A percentile compares a stretch with the other conserved stretches of the same genome.
Conservation (phyloP, 2,888 invertebrate genomes). For the Hanleya hanleyi region DNA sequence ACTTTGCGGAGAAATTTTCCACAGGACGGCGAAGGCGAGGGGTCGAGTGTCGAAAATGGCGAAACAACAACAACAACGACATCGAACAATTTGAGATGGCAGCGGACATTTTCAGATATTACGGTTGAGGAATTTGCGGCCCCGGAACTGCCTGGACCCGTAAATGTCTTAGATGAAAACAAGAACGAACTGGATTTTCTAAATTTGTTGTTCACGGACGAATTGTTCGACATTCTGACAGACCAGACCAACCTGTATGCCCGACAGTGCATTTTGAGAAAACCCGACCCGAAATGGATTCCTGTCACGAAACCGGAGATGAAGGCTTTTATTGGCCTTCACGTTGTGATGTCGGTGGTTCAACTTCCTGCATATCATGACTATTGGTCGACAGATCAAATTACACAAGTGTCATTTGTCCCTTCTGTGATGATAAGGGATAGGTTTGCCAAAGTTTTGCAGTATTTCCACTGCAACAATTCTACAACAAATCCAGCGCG, state of each 20-base stretch:
- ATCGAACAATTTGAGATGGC: too few species aligned
- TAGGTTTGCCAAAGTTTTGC: neutral
- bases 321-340: neutral
- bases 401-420: neutral
- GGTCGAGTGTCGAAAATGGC: too few species aligned
- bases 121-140: too few species aligned
- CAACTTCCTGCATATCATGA: neutral
- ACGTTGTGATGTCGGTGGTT: slow-evolving; percentile 2
- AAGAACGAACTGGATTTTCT: neutral
- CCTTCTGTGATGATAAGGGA: neutral
- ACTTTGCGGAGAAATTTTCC: too few species aligned
- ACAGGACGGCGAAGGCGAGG: too few species aligned
- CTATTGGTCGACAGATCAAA: neutral
- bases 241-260: slow-evolving; percentile 1
- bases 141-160: too few species aligned
- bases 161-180: neutral
- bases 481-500: neutral
- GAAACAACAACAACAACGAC: too few species aligned
- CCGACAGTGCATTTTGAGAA: neutral
- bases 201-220: neutral
- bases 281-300: neutral
- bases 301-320: neutral
- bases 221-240: neutral
- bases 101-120: too few species aligned
- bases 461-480: slow-evolving; percentile 3